These are phyloP conservation scores for Ceryle rudis DNA, from an alignment of 2,797 vertebrate genomes.

Conservation along the genomic window DNA sequence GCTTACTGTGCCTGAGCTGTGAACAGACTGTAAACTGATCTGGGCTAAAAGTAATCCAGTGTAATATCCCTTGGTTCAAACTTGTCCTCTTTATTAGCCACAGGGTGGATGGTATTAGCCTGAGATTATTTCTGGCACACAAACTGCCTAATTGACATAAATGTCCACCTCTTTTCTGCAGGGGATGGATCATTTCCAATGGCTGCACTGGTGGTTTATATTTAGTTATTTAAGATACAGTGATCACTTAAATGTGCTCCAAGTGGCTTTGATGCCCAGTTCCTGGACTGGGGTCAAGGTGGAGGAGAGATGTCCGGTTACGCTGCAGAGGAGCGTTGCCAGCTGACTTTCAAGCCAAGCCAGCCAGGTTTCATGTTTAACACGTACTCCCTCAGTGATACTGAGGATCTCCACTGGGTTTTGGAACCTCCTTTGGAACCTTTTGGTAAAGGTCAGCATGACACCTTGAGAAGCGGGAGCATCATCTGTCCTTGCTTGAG, in stretches of 20 bases:
- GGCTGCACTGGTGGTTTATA: not conserved
- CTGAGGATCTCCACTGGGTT: not conserved
- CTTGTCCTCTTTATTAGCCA: not conserved
- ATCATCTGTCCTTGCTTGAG: not conserved
- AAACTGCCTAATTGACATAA: not conserved
- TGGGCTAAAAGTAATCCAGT: not conserved
- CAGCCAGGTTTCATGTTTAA: not conserved
- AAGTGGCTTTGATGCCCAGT: not conserved
- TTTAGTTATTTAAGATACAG: not conserved
- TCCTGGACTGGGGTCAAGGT: not conserved
- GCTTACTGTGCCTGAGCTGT: fast-evolving
- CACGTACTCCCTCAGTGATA: not conserved
- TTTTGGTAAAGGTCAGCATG: not conserved
- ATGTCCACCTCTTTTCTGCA: not conserved
- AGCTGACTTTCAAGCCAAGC: not conserved
- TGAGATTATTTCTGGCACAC: not conserved
- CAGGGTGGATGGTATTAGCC: not conserved
- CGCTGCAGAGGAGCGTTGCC: not conserved
- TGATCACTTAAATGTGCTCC: not conserved
- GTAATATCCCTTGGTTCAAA: not conserved
- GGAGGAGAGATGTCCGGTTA: fast-evolving
- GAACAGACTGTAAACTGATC: not conserved
- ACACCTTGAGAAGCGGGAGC: not conserved
- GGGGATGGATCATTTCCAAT: not conserved
- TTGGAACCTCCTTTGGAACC: not conserved